phyloP scores from a whole-genome alignment of 2,797 vertebrate genomes.

The Passerculus sandwichensis region DNA sequence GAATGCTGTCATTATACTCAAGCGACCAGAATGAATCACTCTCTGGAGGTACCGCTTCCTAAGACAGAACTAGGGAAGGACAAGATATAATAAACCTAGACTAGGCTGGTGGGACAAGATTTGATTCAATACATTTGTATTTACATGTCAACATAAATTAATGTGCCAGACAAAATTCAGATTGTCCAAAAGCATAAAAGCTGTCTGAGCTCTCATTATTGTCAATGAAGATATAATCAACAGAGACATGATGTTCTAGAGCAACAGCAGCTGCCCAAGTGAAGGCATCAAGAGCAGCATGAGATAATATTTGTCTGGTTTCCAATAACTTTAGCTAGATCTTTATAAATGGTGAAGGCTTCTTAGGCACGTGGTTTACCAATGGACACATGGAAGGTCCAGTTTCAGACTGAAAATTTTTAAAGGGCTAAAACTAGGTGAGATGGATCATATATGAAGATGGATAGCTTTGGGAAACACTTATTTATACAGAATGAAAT shows the following conservation, averaged over 20 bases:
- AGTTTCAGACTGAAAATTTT: not conserved
- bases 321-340: not conserved
- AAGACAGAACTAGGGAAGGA: not conserved
- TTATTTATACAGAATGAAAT: not conserved
- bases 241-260: not conserved
- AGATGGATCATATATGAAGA: not conserved
- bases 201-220: not conserved
- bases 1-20: not conserved
- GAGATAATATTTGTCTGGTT: not conserved
- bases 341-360: not conserved
- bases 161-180: not conserved
- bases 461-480: not conserved
- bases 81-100: not conserved
- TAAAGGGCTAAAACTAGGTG: not conserved
- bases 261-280: not conserved
- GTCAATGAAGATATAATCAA: not conserved
- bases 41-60: not conserved
- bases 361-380: not conserved
- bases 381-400: not conserved
- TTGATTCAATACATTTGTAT: not conserved
- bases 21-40: not conserved
- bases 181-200: not conserved
- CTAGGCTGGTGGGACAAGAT: not conserved
- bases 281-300: rapidly evolving
- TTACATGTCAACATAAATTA: conserved; percentile 5